These are phyloP conservation scores for Andrena haemorrhoa DNA, from an alignment of 2,888 invertebrate species.

Conservation along the genomic window DNA sequence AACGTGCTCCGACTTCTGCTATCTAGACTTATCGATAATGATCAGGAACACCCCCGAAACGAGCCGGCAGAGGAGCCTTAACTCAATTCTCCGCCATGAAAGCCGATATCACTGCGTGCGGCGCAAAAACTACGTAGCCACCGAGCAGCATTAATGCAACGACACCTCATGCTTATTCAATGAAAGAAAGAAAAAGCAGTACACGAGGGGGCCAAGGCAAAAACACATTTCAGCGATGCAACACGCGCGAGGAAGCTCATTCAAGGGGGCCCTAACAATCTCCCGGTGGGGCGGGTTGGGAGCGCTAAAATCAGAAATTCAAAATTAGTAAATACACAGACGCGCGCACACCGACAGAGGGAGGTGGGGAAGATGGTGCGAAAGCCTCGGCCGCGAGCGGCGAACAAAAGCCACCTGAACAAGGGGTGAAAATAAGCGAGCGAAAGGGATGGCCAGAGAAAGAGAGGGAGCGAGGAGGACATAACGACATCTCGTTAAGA, in stretches of 20 bases:
- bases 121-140: neutral
- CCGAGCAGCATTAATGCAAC: slow-evolving; percentile 2
- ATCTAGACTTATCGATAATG: neutral
- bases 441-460: neutral
- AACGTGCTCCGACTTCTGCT: neutral
- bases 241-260: neutral
- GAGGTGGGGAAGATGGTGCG: neutral
- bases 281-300: neutral
- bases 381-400: slow-evolving; percentile 12
- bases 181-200: slow-evolving; percentile 27
- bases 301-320: slow-evolving; percentile 19
- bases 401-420: slow-evolving; percentile 20
- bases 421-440: slow-evolving; percentile 38
- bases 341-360: slow-evolving; percentile 12
- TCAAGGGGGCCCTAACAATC: slow-evolving; percentile 20
- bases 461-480: slow-evolving; percentile 33
- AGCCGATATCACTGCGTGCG: neutral
- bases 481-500: slow-evolving; percentile 59
- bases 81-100: neutral
- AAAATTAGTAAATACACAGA: slow-evolving; percentile 35
- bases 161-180: slow-evolving; percentile 41
- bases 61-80: too few relatives aligned
- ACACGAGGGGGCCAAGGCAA: slow-evolving; percentile 11
- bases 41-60: neutral
- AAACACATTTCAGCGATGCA: slow-evolving; percentile 10